Evolutionary conservation across 2,888 invertebrate genomes (phyloP).

Genomic region (Cryptus armator): DNA sequence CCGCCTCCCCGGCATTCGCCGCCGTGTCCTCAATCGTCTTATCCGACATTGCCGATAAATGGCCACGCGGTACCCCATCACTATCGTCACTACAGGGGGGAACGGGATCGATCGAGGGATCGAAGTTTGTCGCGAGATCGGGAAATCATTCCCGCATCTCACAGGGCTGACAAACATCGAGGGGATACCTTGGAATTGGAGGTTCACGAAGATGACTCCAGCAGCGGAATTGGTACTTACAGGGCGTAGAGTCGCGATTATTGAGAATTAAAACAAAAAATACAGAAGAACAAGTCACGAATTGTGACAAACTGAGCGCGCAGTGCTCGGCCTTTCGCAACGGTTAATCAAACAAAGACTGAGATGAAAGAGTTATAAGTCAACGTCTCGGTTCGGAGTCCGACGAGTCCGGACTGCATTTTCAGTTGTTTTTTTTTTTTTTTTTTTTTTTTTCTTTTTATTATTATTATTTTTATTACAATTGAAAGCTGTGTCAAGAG

Average conservation of each 20-base stretch:
- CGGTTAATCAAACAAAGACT: conserved; percentile 55
- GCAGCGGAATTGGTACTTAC: conserved; percentile 69
- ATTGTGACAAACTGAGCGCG: not conserved
- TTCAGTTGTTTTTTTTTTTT: conserved; percentile 28
- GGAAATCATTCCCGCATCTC: conserved; percentile 49
- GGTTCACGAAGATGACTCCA: conserved; percentile 65
- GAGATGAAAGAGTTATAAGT: not conserved
- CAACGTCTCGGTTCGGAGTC: not conserved
- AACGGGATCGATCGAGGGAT: conserved; percentile 71
- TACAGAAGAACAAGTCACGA: not conserved
- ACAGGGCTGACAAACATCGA: conserved; percentile 62
- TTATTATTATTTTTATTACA: not conserved
- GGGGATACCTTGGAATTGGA: conserved; percentile 60
- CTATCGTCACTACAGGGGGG: conserved; percentile 79
- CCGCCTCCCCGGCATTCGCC: conserved; percentile 70
- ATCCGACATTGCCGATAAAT: conserved; percentile 82
- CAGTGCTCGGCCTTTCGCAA: conserved; percentile 14
- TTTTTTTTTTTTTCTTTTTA: conserved; percentile 2
- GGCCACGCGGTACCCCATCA: conserved; percentile 78
- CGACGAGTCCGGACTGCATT: conserved; percentile 2
- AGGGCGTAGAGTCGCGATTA: conserved; percentile 64
- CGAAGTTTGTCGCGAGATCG: conserved; percentile 65
- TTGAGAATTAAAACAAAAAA: not conserved
- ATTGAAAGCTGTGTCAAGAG: conserved; percentile 12
- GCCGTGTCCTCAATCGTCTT: conserved; percentile 75